Evolutionary conservation across 2,797 vertebrate genomes (phyloP).

Genomic region (Chromobotia macracanthus): DNA sequence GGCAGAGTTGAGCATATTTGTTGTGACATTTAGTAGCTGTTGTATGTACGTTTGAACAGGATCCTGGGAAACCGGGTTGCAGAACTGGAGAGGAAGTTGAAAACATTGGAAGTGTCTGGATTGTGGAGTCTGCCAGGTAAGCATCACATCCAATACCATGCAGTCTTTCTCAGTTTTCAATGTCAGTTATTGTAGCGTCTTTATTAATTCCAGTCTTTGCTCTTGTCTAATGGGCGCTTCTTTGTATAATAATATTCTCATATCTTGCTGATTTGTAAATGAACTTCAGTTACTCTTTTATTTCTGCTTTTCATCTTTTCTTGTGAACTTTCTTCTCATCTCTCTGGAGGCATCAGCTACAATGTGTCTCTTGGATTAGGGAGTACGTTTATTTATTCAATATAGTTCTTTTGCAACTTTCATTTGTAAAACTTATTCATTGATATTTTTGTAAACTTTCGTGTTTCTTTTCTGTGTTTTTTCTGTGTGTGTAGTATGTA

Average conservation of each 20-base stretch:
- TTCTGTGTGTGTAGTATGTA: no score
- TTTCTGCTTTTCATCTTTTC: constrained; percentile 25
- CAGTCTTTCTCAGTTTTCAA: not conserved
- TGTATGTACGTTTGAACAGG: constrained; percentile 68
- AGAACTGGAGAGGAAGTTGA: constrained; percentile 94
- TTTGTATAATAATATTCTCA: not conserved
- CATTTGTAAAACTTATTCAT: not conserved
- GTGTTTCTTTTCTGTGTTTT: not conserved
- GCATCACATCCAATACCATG: not conserved
- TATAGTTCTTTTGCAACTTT: not conserved
- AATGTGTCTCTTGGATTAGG: constrained; percentile 60
- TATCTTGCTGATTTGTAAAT: constrained; percentile 15
- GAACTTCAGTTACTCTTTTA: not conserved
- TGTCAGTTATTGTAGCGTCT: not conserved
- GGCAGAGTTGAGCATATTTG: not conserved
- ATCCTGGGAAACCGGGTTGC: constrained; percentile 95
- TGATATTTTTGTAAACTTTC: no score
- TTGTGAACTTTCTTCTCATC: constrained; percentile 16
- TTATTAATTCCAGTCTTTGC: not conserved
- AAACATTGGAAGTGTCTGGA: constrained; percentile 92
- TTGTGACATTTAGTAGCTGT: not conserved
- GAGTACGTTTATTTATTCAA: constrained; percentile 49
- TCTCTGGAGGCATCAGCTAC: constrained; percentile 56
- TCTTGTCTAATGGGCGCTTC: not conserved
- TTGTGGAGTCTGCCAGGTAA: constrained; percentile 97